Evolutionary conservation across 2,113 vertebrate genomes (phyloP).

Genomic region (Diglossa brunneiventris): DNA sequence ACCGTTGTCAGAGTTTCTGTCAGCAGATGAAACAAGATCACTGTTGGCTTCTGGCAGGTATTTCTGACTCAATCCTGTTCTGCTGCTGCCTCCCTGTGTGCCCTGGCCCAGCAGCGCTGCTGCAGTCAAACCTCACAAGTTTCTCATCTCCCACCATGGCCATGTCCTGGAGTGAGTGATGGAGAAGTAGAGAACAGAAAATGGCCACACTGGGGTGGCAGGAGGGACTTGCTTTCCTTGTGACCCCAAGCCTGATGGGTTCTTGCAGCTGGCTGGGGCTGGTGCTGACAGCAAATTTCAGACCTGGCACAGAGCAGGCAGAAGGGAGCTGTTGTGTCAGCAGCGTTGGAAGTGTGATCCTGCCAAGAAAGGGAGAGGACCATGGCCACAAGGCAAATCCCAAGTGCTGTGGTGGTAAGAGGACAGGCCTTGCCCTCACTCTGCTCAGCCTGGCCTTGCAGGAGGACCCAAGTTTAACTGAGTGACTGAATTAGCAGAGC

Average conservation of each 20-base stretch:
- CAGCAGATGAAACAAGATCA: conserved; percentile 8
- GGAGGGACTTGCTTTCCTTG: rapidly evolving
- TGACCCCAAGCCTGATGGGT: neutral
- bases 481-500: neutral
- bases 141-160: rapidly evolving
- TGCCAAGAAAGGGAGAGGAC: neutral
- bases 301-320: neutral
- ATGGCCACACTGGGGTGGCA: rapidly evolving
- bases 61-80: neutral
- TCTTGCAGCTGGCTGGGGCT: neutral
- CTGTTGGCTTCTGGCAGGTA: neutral
- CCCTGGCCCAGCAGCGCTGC: neutral
- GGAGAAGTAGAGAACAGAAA: rapidly evolving
- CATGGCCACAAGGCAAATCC: neutral
- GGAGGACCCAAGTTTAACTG: neutral
- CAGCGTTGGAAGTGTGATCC: neutral
- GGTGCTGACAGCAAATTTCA: neutral
- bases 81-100: neutral
- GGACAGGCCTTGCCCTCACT: neutral
- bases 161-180: neutral
- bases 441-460: neutral
- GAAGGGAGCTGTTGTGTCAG: neutral
- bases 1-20: conserved; percentile 9
- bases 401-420: rapidly evolving
- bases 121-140: neutral